These are phyloP conservation scores for Osmerus mordax DNA, from an alignment of 2,113 vertebrate genomes.

Conservation along the genomic window DNA sequence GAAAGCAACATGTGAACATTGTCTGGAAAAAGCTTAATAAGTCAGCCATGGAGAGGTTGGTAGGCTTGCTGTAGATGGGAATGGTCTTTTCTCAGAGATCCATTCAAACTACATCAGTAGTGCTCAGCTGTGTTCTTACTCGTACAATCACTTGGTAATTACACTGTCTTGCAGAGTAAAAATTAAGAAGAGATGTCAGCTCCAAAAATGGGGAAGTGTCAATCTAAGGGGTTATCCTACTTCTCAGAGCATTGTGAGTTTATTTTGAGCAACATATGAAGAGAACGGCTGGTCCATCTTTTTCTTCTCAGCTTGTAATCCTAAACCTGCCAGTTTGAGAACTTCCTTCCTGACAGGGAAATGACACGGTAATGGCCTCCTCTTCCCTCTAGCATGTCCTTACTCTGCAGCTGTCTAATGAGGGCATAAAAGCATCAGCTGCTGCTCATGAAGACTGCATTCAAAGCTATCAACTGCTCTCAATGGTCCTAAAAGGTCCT, in stretches of 20 bases:
- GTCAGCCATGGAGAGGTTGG: slow-evolving; percentile 9
- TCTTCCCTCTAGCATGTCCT: slow-evolving; percentile 38
- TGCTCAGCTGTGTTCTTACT: not conserved
- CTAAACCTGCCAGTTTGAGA: slow-evolving; percentile 48
- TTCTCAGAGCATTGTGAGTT: slow-evolving; percentile 28
- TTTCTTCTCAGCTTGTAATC: slow-evolving; percentile 55
- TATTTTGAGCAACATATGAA: slow-evolving; percentile 35
- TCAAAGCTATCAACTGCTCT: slow-evolving; percentile 38
- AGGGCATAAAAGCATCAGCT: slow-evolving; percentile 52
- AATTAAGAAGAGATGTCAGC: not conserved
- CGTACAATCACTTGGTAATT: not conserved
- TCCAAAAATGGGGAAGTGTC: not conserved
- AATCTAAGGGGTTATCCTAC: slow-evolving; percentile 26
- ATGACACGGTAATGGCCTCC: slow-evolving; percentile 59
- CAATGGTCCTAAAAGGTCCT: slow-evolving; percentile 20
- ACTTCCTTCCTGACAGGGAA: slow-evolving; percentile 71
- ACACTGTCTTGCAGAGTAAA: not conserved
- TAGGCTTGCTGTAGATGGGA: slow-evolving; percentile 1
- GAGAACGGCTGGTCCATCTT: slow-evolving; percentile 31
- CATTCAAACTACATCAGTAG: slow-evolving; percentile 3
- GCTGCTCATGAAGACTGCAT: slow-evolving; percentile 56
- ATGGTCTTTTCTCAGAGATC: not conserved
- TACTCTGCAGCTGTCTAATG: slow-evolving; percentile 65
- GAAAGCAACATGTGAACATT: slow-evolving; percentile 43
- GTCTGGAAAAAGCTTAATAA: slow-evolving; percentile 14